phyloP scores from a whole-genome alignment of 2,888 invertebrate species.

The Drosophila kanekoi region DNA sequence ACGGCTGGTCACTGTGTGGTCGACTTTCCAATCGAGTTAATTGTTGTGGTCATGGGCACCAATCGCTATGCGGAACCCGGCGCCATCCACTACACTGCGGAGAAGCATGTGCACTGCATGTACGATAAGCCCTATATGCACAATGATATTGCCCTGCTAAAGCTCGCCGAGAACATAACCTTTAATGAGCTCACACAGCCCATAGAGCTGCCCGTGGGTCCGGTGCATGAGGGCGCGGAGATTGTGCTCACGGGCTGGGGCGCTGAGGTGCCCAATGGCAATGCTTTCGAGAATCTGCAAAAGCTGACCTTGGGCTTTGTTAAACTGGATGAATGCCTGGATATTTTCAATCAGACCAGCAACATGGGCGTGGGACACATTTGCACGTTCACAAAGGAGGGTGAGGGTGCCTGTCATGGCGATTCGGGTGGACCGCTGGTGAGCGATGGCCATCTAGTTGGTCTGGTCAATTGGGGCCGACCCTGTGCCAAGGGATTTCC shows the following conservation, averaged over 20 bases:
- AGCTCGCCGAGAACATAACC: constrained; percentile 86
- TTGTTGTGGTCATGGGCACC: constrained; percentile 72
- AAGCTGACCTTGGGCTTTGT: constrained; percentile 86
- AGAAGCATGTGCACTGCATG: constrained; percentile 62
- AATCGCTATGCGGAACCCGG: constrained; percentile 58
- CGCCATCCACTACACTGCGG: constrained; percentile 41
- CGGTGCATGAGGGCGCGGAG: constrained; percentile 84
- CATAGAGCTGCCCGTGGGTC: constrained; percentile 84
- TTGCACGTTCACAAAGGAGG: constrained; percentile 86
- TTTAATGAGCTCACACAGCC: constrained; percentile 86
- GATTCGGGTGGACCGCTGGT: constrained; percentile 78
- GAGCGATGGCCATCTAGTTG: constrained; percentile 63
- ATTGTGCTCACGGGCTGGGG: constrained; percentile 88
- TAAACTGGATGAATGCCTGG: constrained; percentile 85
- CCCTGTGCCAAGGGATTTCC: constrained; percentile 78
- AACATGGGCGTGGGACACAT: constrained; percentile 86
- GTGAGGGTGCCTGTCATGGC: constrained; percentile 85
- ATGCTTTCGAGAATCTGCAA: constrained; percentile 86
- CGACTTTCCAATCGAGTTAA: constrained; percentile 13
- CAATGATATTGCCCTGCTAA: constrained; percentile 89
- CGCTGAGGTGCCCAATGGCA: constrained; percentile 84
- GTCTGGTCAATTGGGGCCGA: constrained; percentile 79
- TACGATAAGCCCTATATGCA: constrained; percentile 68
- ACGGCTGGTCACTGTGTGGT: constrained; percentile 81
- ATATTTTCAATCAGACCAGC: constrained; percentile 85